These are phyloP conservation scores for Papilio helenus DNA, from an alignment of 1,140 invertebrate species.

Conservation along the genomic window DNA sequence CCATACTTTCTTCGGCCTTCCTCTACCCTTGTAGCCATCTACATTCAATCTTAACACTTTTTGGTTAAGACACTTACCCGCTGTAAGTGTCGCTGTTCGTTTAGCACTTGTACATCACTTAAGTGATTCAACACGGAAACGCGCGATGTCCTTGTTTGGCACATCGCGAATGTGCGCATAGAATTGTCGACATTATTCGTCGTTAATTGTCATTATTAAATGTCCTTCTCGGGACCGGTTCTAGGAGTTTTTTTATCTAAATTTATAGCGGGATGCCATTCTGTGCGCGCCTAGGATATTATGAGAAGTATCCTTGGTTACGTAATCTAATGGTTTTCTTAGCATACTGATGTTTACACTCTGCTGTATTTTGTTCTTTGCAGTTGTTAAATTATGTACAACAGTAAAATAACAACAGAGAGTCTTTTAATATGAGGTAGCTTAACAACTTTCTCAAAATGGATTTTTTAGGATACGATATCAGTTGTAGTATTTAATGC, in stretches of 20 bases:
- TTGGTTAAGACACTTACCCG: too few relatives aligned
- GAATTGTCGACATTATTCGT: slow-evolving; percentile 67
- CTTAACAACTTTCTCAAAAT: too few relatives aligned
- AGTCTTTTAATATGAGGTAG: too few relatives aligned
- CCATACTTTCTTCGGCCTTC: too few relatives aligned
- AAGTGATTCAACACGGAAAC: slow-evolving; percentile 78
- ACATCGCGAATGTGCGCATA: slow-evolving; percentile 70
- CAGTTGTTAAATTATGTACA: neutral
- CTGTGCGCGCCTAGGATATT: slow-evolving; percentile 31
- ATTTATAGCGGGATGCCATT: slow-evolving; percentile 48
- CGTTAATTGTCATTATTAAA: slow-evolving; percentile 75
- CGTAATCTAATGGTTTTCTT: slow-evolving; percentile 18
- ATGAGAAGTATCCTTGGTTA: slow-evolving; percentile 9
- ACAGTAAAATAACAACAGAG: neutral
- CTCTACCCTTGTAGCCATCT: too few relatives aligned
- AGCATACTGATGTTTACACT: neutral
- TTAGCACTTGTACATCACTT: slow-evolving; percentile 44
- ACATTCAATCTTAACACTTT: too few relatives aligned
- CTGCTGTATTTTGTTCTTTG: neutral
- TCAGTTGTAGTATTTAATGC: too few relatives aligned
- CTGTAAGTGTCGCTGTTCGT: slow-evolving; percentile 40
- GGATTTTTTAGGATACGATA: too few relatives aligned
- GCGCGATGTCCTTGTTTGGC: slow-evolving; percentile 73
- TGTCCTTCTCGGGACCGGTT: slow-evolving; percentile 51
- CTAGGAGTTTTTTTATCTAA: slow-evolving; percentile 44